phyloP scores from a whole-genome alignment of 2,888 invertebrate genomes.

The Epistrophella euchroma region DNA sequence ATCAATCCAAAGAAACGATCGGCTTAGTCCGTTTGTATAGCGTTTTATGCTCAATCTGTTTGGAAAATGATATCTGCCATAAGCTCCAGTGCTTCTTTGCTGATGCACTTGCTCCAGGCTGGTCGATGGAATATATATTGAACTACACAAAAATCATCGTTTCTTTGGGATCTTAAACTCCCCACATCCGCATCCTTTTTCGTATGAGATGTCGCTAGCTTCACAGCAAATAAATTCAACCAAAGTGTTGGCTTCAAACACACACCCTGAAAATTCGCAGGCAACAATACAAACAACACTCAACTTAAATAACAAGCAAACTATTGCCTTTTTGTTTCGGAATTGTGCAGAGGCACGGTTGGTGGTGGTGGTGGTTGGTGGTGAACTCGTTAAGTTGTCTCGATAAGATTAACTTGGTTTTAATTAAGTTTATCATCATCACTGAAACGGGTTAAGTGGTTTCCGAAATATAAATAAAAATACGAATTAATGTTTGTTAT shows the following conservation, averaged over 20 bases:
- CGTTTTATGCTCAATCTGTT: slow-evolving; percentile 27
- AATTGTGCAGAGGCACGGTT: neutral
- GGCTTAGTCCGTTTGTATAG: slow-evolving; percentile 22
- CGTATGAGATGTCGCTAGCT: neutral
- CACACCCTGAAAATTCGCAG: neutral
- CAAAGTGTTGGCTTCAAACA: neutral
- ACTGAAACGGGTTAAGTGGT: slow-evolving; percentile 44
- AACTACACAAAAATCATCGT: slow-evolving; percentile 1
- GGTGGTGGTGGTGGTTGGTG: slow-evolving; percentile 10
- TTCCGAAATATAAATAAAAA: slow-evolving; percentile 33
- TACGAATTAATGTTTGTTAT: slow-evolving; percentile 21
- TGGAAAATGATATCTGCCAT: slow-evolving; percentile 19
- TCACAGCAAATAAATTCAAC: slow-evolving; percentile 13
- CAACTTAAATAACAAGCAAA: neutral
- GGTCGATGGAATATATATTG: slow-evolving; percentile 2
- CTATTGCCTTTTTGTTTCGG: slow-evolving; percentile 28
- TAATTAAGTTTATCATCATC: slow-evolving; percentile 71
- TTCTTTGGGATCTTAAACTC: slow-evolving; percentile 10
- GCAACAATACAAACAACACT: slow-evolving; percentile 1
- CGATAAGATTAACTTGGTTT: slow-evolving; percentile 66
- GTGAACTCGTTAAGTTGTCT: slow-evolving; percentile 66
- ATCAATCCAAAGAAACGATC: slow-evolving; percentile 14
- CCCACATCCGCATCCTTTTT: neutral
- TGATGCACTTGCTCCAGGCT: neutral
- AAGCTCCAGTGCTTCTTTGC: neutral